A percentile compares a stretch with the other conserved stretches of the same genome.
phyloP scores from a whole-genome alignment of 2,888 invertebrate species.

The Tachina lurida region DNA sequence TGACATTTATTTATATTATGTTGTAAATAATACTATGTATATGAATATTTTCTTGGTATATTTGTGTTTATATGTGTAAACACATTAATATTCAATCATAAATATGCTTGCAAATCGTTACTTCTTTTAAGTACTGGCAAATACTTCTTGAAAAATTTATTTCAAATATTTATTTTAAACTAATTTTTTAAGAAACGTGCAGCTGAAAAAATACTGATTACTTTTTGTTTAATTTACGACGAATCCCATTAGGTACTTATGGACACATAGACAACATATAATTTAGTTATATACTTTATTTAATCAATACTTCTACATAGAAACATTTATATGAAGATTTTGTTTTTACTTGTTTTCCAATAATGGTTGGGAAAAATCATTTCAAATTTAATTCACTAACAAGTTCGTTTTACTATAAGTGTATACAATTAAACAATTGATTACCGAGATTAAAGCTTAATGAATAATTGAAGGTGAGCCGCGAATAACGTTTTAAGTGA shows the following conservation, averaged over 20 bases:
- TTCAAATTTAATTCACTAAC: neutral
- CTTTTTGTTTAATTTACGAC: neutral
- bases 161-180: neutral
- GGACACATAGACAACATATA: constrained; percentile 56
- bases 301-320: constrained; percentile 23
- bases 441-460: constrained; percentile 57
- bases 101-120: neutral
- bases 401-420: neutral
- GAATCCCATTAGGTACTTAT: constrained; percentile 56
- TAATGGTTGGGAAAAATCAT: neutral
- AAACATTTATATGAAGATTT: constrained; percentile 43
- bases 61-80: constrained; percentile 1
- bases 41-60: constrained; percentile 31
- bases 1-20: constrained; percentile 51
- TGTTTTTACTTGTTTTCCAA: neutral
- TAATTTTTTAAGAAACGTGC: neutral
- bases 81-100: constrained; percentile 2
- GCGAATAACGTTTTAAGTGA: too few species aligned
- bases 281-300: neutral
- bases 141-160: constrained; percentile 44
- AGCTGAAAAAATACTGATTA: constrained; percentile 45
- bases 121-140: constrained; percentile 49
- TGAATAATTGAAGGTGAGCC: constrained; percentile 68
- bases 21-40: constrained; percentile 8
- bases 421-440: neutral